Percentiles rank a stretch among this genome's conserved stretches.
Conservation (phyloP, 2,113 vertebrate species). For the Ictalurus furcatus region DNA sequence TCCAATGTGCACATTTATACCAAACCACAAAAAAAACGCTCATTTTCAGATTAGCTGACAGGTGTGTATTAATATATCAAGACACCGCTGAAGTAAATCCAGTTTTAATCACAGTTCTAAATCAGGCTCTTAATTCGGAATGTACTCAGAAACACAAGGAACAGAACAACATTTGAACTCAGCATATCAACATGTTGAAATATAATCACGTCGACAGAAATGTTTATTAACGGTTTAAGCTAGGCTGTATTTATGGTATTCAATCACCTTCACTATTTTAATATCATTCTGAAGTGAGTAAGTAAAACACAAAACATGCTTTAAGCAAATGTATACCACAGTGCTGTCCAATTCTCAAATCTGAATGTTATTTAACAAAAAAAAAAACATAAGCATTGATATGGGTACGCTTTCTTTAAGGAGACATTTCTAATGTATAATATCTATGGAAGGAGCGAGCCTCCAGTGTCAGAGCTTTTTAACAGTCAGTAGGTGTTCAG, state of each 20-base stretch:
- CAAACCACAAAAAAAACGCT: background rate
- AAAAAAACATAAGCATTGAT: background rate
- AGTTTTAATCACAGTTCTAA: background rate
- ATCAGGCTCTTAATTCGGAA: background rate
- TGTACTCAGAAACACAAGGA: background rate
- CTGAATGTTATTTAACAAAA: background rate
- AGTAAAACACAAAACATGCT: background rate
- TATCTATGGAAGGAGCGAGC: background rate
- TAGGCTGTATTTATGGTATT: background rate
- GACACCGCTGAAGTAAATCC: background rate
- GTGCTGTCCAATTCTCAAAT: background rate
- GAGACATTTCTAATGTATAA: background rate
- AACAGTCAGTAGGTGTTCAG: background rate
- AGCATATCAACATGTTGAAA: background rate
- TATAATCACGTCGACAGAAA: background rate
- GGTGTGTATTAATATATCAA: conserved; percentile 12
- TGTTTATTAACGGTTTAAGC: background rate
- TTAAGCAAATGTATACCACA: background rate
- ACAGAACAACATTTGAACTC: background rate
- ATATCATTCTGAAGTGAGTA: background rate
- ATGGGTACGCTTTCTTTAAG: background rate
- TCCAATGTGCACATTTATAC: conserved; percentile 6
- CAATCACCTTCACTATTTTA: background rate
- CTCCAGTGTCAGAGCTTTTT: background rate
- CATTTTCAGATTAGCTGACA: background rate